These are phyloP conservation scores for Xiphophorus maculatus DNA, from an alignment of 2,113 vertebrate species.

Conservation along the genomic window DNA sequence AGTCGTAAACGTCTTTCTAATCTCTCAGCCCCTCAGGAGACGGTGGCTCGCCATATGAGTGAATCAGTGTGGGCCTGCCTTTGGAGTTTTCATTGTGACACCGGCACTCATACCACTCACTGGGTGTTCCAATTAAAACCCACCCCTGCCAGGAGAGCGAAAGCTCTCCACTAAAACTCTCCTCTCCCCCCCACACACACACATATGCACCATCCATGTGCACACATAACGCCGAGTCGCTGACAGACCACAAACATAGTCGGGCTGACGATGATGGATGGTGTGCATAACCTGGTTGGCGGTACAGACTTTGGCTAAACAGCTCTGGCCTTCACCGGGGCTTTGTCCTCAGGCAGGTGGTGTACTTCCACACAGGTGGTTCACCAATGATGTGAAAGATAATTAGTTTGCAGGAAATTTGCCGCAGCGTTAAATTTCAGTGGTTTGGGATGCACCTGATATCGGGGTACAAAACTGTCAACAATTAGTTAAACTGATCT, in stretches of 20 bases:
- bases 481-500: not conserved
- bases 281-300: slow-evolving; percentile 71
- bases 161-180: slow-evolving; percentile 75
- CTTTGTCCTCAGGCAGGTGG: slow-evolving; percentile 72
- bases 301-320: slow-evolving; percentile 76
- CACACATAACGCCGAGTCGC: slow-evolving; percentile 52
- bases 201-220: slow-evolving; percentile 34
- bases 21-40: slow-evolving; percentile 71
- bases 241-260: slow-evolving; percentile 78
- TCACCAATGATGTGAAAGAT: slow-evolving; percentile 42
- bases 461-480: not conserved
- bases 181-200: slow-evolving; percentile 33
- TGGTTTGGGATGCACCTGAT: not conserved
- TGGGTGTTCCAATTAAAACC: slow-evolving; percentile 82
- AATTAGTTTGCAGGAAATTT: slow-evolving; percentile 53
- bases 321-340: slow-evolving; percentile 68
- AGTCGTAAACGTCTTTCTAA: slow-evolving; percentile 72
- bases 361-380: slow-evolving; percentile 70
- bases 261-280: slow-evolving; percentile 78
- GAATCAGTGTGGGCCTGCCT: slow-evolving; percentile 72
- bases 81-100: slow-evolving; percentile 72
- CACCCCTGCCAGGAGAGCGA: slow-evolving; percentile 78
- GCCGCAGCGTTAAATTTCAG: slow-evolving; percentile 8
- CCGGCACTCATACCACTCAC: slow-evolving; percentile 73
- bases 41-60: slow-evolving; percentile 65